Evolutionary conservation across 2,888 invertebrate species (phyloP), one percentile per base, ranked within the genome.

Genomic region (Odontocerum albicorne): DNA sequence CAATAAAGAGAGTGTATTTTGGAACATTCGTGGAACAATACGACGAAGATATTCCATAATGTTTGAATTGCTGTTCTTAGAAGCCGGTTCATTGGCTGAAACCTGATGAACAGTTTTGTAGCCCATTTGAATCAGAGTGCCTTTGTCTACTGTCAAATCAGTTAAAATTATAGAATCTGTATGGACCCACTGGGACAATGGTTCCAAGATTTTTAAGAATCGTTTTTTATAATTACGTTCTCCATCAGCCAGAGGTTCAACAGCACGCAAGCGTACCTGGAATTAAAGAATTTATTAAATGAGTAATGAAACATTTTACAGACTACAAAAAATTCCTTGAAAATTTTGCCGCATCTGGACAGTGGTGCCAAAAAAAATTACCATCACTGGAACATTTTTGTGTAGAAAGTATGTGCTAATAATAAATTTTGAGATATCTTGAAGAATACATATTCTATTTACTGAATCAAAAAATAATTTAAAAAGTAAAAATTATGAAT

Each of bases 21-120:
- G 88, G 73, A 93, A 94, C 92, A 93, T 92, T 65, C 92, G 81
- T 0, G 94, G 93, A 2, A 93, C 91, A 49, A 92, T 89, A 60
- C 88, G 81, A 21, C 92, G 76, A 60, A 94, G 71, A 67, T 93
- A 94, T 66, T 92, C 91, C 93, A 94, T 93, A 4, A 93, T 88
- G 49, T 86, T 85, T 0, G 83, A 81, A 64, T 90, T 89, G 45
- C 83, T 84, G 61, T 84, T 80, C 62, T 80, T 76, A 16, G 75
- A 74, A 1, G 75, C 67, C 0, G 77, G 69, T 49, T 75, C 73
- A 0, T 69, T 65, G 51, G 76, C 77, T 0, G 77, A 75, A 0
- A 76, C 84, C 74, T 92, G 91, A 3, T 83, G 79, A 0, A 93
- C 87, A 52, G 86, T 83, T 63, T 81, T 82, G 66, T 90, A 93